phyloP scores from a whole-genome alignment of 2,797 vertebrate genomes.

The Okamejei kenojei region DNA sequence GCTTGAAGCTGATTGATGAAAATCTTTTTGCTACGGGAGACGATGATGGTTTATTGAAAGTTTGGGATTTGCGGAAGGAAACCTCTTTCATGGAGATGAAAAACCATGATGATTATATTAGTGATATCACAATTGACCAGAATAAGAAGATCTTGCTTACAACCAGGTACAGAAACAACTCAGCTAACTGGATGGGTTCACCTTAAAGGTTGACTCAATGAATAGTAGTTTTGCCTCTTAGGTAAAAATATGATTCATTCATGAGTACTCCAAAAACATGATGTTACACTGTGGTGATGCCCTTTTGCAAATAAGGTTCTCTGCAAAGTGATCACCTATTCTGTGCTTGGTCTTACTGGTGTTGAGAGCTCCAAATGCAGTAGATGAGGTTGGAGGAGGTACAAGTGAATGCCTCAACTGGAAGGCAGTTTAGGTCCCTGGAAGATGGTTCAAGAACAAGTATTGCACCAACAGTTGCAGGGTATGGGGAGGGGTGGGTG shows the following conservation, averaged over 20 bases:
- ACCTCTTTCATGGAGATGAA: slow-evolving; percentile 74
- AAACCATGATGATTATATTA: slow-evolving; percentile 89
- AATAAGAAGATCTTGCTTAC: slow-evolving; percentile 79
- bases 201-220: background rate
- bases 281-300: background rate
- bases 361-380: no score
- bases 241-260: background rate
- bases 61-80: slow-evolving; percentile 88
- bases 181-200: background rate
- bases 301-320: background rate
- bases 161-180: slow-evolving; percentile 60
- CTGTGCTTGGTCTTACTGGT: no score
- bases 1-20: slow-evolving; percentile 75
- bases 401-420: no score
- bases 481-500: no score
- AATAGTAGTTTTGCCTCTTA: background rate
- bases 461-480: no score
- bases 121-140: slow-evolving; percentile 72
- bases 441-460: no score
- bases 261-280: background rate
- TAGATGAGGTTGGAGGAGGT: no score
- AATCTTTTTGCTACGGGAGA: slow-evolving; percentile 85
- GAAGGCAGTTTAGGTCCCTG: no score
- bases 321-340: no score
- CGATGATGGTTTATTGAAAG: slow-evolving; percentile 72